Conservation (phyloP, 1,140 invertebrate genomes). For the Drosophila varians region DNA sequence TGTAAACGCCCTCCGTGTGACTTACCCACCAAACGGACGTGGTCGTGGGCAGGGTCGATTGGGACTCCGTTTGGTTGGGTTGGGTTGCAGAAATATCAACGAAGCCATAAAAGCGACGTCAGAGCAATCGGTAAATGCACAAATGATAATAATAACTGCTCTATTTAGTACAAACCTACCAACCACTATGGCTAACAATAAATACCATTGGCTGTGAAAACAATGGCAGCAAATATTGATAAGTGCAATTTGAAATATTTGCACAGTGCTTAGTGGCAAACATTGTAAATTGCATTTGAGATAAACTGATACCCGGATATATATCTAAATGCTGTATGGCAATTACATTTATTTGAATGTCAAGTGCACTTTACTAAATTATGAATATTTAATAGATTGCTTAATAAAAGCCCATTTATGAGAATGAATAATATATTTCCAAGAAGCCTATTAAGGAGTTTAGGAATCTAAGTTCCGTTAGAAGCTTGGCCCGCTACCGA, state of each 20-base stretch:
- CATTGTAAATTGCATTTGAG: conserved; percentile 24
- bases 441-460: background rate
- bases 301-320: conserved; percentile 12
- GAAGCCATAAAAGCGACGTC: conserved; percentile 37
- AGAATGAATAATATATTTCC: background rate
- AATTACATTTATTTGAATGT: background rate
- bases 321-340: background rate
- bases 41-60: background rate
- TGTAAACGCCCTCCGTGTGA: conserved; percentile 33
- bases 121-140: conserved; percentile 30
- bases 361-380: background rate
- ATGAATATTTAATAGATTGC: background rate
- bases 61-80: too few relatives aligned
- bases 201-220: conserved; percentile 20
- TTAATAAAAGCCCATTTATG: background rate
- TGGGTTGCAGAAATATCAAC: background rate
- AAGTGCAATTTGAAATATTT: conserved; percentile 46
- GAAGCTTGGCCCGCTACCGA: too few relatives aligned
- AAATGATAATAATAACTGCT: conserved; percentile 53
- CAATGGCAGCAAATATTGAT: conserved; percentile 40
- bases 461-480: too few relatives aligned
- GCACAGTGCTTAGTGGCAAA: conserved; percentile 23
- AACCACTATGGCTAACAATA: conserved; percentile 18
- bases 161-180: background rate
- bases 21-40: conserved; percentile 20